Evolutionary conservation across 2,888 invertebrate species (phyloP), one percentile per base, ranked within the genome.

Genomic region (Nasonia oneida): DNA sequence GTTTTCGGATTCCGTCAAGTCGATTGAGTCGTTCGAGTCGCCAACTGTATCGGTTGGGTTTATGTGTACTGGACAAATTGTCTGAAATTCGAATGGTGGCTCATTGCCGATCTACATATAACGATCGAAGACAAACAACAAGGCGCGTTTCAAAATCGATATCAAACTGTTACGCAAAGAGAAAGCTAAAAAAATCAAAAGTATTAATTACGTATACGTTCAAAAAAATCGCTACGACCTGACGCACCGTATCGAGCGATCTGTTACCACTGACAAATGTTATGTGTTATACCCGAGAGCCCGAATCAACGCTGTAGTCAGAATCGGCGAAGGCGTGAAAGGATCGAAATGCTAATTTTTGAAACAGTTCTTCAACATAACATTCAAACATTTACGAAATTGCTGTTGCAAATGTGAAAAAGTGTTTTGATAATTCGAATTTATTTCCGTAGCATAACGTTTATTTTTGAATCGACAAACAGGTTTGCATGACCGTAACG

Each of bases 261-360:
- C 57, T 57, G 57, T n/a, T 57, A 57, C 57, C 15, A 57, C 57
- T 57, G 57, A 57, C n/a, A n/a, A 57, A 57, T 57, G 57, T n/a
- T n/a, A 57, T 6, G n/a, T 6, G 15, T n/a, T 57, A 42, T 42
- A 8, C 42, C 57, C 57, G 57, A 57, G 57, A 57, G n/a, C 57
- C 57, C n/a, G 57, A 57, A 57, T 57, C n/a, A 4, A 5, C n/a
- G 57, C 15, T 29, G 18, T 23, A 64, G 64, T 64, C 29, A 12
- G 18, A n/a, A 64, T 14, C 53, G 18, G 18, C 53, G 2, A 12
- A 53, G 64, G 29, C 6, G 64, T 64, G n/a, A 64, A 64, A 64
- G n/a, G 64, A n/a, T 53, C 5, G 0, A 3, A 53, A 53, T 53
- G 18, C 64, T 29, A 64, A 64, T 64, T 64, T 53, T 53, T 10